Evolutionary conservation across 2,113 vertebrate species (phyloP).

Genomic region (Megaptera novaeangliae): DNA sequence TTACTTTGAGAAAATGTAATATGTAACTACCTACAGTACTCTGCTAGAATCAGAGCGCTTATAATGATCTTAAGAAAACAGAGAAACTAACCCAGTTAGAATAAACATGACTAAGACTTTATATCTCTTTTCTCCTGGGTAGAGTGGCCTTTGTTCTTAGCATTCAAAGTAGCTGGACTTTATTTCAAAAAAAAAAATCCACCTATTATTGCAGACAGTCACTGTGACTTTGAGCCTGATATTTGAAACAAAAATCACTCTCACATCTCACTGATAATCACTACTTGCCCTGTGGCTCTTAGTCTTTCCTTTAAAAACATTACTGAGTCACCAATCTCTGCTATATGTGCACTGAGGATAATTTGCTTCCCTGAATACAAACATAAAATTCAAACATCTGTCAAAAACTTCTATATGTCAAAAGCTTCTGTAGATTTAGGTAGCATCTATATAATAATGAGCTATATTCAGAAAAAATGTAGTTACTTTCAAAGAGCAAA

Average conservation of each 20-base stretch:
- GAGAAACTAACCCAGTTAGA: neutral
- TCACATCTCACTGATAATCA: conserved; percentile 32
- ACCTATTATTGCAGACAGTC: neutral
- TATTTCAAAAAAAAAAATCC: neutral
- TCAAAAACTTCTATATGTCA: neutral
- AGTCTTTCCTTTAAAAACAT: conserved; percentile 46
- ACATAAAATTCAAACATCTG: conserved; percentile 21
- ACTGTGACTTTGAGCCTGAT: conserved; percentile 28
- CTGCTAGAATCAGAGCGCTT: conserved; percentile 11
- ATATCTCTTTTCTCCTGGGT: conserved; percentile 35
- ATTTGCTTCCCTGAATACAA: conserved; percentile 32
- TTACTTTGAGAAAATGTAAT: conserved; percentile 16
- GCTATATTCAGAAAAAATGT: neutral
- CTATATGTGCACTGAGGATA: conserved; percentile 22
- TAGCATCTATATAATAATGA: conserved; percentile 6
- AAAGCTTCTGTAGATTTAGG: neutral
- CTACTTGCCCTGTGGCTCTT: conserved; percentile 38
- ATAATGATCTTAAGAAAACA: conserved; percentile 33
- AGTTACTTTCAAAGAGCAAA: neutral
- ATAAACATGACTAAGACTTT: conserved; percentile 54
- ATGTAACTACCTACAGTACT: neutral
- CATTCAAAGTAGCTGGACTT: conserved; percentile 17
- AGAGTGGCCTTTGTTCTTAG: conserved; percentile 47
- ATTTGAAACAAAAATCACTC: conserved; percentile 55
- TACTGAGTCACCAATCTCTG: neutral